A percentile compares a stretch with the other conserved stretches of the same genome.
Conservation (phyloP, 2,797 vertebrate genomes). For the Megaceryle alcyon region DNA sequence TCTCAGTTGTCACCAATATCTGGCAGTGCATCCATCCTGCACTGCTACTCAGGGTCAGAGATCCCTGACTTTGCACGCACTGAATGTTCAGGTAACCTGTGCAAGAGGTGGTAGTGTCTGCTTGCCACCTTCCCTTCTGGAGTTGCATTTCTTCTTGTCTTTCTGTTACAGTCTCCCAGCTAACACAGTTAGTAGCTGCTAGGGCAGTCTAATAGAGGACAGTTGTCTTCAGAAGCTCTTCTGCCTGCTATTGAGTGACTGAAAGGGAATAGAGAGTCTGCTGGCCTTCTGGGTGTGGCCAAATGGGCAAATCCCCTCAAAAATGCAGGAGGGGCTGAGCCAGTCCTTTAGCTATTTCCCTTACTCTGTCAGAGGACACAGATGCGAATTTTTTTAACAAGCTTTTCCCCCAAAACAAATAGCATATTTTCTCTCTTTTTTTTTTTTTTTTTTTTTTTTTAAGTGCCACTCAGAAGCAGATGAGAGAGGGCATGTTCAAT, state of each 20-base stretch:
- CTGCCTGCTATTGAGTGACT: not conserved
- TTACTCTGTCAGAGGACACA: not conserved
- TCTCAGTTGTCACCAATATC: not conserved
- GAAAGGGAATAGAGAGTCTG: not conserved
- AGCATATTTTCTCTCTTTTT: not conserved
- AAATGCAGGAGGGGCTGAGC: not conserved
- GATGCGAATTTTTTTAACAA: conserved; percentile 1
- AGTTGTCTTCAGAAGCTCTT: not conserved
- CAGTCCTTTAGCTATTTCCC: not conserved
- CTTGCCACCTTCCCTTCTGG: not conserved
- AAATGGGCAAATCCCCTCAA: not conserved
- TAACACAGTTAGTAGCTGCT: not conserved
- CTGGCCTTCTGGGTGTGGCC: not conserved
- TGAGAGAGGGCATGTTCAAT: not conserved
- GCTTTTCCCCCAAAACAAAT: not conserved
- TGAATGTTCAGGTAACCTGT: not conserved
- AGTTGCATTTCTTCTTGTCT: not conserved
- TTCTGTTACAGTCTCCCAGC: not conserved
- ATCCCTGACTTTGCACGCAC: not conserved
- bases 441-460: not conserved
- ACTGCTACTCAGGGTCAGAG: not conserved
- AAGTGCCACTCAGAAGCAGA: not conserved
- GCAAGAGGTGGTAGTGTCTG: not conserved
- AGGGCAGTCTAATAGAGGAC: not conserved
- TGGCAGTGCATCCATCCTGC: not conserved